Conservation (phyloP, 2,113 vertebrate species). For the Phoenicopterus ruber region DNA sequence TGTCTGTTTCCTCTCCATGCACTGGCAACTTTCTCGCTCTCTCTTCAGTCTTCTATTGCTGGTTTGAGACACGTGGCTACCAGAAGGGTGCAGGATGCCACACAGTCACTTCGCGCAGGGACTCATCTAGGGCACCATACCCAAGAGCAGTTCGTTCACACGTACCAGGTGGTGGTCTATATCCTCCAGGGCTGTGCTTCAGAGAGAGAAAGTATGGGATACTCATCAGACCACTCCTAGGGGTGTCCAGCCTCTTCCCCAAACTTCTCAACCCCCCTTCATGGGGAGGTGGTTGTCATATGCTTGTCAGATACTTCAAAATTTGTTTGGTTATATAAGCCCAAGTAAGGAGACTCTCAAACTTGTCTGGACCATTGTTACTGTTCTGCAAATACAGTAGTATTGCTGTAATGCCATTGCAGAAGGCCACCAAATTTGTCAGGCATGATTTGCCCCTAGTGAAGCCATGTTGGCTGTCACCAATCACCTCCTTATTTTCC, state of each 20-base stretch:
- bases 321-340: background rate
- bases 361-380: background rate
- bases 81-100: background rate
- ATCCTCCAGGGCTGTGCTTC: background rate
- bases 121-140: rapidly evolving
- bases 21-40: background rate
- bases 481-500: too few relatives aligned
- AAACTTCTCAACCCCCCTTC: too few relatives aligned
- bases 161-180: rapidly evolving
- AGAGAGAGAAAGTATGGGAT: background rate
- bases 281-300: too few relatives aligned
- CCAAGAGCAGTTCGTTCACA: background rate
- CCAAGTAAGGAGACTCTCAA: background rate
- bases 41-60: background rate
- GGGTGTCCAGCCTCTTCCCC: background rate
- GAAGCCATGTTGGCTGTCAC: too few relatives aligned
- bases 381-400: background rate
- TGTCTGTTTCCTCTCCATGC: background rate
- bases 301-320: too few relatives aligned
- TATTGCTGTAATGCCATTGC: background rate
- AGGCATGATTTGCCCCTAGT: too few relatives aligned
- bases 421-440: too few relatives aligned
- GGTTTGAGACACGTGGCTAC: rapidly evolving
- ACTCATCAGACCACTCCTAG: background rate
- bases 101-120: background rate